Conservation (phyloP, 2,113 vertebrate genomes). For the Cyanoliseus patagonus region DNA sequence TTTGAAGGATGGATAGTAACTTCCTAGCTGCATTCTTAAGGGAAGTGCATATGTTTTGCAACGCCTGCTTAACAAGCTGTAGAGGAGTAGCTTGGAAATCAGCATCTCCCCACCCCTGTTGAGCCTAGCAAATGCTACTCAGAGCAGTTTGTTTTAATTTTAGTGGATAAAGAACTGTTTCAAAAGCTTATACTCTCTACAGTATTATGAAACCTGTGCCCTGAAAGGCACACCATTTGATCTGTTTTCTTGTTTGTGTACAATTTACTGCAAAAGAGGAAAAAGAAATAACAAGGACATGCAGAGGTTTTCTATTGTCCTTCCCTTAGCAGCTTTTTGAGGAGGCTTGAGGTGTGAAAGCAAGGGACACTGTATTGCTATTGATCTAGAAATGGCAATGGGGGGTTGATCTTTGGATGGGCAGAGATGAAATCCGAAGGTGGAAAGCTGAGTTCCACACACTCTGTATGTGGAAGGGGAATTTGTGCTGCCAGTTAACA, state of each 20-base stretch:
- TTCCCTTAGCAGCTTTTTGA: neutral
- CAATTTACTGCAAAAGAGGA: neutral
- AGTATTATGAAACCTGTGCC: constrained; percentile 21
- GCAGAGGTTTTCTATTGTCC: neutral
- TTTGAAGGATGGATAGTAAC: neutral
- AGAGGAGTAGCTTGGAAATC: neutral
- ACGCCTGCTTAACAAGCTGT: neutral
- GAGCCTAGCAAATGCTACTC: constrained; percentile 9
- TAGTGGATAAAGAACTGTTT: constrained; percentile 13
- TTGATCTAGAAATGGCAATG: neutral
- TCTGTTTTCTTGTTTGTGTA: constrained; percentile 1
- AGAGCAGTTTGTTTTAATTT: constrained; percentile 32
- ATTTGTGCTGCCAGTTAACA: neutral
- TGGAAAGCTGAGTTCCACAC: neutral
- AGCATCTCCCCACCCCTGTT: neutral
- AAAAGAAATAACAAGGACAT: neutral
- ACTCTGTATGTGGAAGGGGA: neutral
- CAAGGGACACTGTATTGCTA: neutral
- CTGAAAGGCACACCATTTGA: constrained; percentile 8
- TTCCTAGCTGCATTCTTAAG: neutral
- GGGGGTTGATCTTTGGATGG: fast-evolving
- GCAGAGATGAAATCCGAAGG: neutral
- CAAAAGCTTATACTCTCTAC: neutral
- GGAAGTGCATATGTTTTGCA: neutral
- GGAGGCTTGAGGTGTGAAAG: neutral